Evolutionary conservation across 2,888 invertebrate genomes (phyloP), one percentile per base, ranked within the genome.

Genomic region (Empis stercorea): DNA sequence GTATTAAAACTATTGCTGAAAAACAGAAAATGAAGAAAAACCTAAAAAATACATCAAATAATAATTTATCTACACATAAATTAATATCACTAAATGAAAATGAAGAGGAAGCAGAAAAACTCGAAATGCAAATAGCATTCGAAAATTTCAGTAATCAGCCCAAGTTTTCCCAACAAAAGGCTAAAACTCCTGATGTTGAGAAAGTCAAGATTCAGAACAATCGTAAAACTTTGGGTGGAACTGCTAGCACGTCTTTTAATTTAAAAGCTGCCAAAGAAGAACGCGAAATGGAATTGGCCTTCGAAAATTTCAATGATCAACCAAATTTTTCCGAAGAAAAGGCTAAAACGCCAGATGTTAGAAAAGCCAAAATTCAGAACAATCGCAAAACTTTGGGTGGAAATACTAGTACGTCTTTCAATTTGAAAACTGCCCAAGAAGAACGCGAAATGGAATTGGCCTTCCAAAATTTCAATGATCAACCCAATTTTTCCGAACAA

Each of bases 81-180:
- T 23, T 51, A n/a, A n/a, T n/a, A n/a, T n/a, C n/a, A n/a, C n/a
- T n/a, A n/a, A n/a, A n/a, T n/a, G n/a, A n/a, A n/a, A n/a, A n/a
- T 0, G 51, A 51, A 36, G 13, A 47, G 7, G 7, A 49, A 40
- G 43, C 45, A 10, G 48, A 30, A 14, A 14, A 51, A n/a, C 14
- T 23, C 0, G 48, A 48, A 13, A 32, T 47, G 23, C 46, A 50
- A 15, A 13, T 36, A 11, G 48, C 46, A 2, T 51, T 50, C 16
- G 40, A 48, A 14, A 46, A 52, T 10, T 52, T 50, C 13, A 16
- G 47, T 15, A 50, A 48, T 3, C 10, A 48, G 9, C 52, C 51
- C 10, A 17, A 43, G 9, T 23, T 46, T n/a, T 10, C 20, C 1
- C 4, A 32, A 10, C 36, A 38, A n/a, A 27, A 13, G 2, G 43